Evolutionary conservation across 2,888 invertebrate genomes (phyloP).

Genomic region (Hypercompe scribonia): DNA sequence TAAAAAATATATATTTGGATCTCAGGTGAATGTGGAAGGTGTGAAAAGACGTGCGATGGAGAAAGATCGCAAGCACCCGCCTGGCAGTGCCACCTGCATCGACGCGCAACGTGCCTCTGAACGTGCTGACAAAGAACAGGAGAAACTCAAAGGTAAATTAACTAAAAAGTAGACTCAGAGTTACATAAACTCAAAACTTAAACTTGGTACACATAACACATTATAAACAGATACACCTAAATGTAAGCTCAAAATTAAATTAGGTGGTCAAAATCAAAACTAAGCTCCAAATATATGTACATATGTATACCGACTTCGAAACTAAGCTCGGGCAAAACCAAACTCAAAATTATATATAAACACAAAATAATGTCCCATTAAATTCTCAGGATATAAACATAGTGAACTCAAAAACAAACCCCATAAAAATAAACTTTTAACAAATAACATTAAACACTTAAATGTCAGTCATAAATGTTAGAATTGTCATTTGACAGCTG

Average conservation of each 20-base stretch:
- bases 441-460: background rate
- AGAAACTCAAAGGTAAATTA: slow-evolving; percentile 67
- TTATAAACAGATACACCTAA: background rate
- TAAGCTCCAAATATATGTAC: background rate
- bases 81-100: slow-evolving; percentile 72
- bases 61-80: slow-evolving; percentile 71
- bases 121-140: slow-evolving; percentile 63
- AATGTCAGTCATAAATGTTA: background rate
- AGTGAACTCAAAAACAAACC: background rate
- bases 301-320: too few species aligned
- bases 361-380: too few species aligned
- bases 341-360: too few species aligned
- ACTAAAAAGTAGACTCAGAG: background rate
- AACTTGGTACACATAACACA: too few species aligned
- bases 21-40: slow-evolving; percentile 74
- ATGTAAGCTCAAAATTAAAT: background rate
- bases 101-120: slow-evolving; percentile 74
- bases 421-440: too few species aligned
- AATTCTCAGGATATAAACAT: too few species aligned
- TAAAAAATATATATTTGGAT: background rate
- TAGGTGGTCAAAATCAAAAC: background rate
- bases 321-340: too few species aligned
- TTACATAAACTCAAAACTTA: background rate
- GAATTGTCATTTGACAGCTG: too few species aligned
- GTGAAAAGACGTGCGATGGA: slow-evolving; percentile 67